Base-by-base conservation (phyloP, 1,140 invertebrate species). In the Eriosoma lanigerum region DNA sequence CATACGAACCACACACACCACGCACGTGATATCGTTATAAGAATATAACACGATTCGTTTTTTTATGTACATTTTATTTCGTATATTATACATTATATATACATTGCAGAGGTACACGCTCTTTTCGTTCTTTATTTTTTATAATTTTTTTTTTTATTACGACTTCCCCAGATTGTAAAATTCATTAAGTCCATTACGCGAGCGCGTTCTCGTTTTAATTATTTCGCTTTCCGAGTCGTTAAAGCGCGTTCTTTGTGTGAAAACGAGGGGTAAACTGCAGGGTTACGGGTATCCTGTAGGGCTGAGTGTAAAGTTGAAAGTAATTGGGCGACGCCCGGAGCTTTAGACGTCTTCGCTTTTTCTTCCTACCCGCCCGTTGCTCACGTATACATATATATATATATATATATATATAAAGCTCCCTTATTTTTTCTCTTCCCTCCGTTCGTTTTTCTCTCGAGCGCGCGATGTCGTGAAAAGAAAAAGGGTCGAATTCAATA, bases 321-420 rank as follows among this genome's bases (percentile, higher is more conserved):
- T 78, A 78, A 78, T 78, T 78, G 75, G 75, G 75, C 75, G 75
- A 78, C 75, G 75, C 75, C 75, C 75, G 75, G 54, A 78, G 75
- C 75, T 78, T 78, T 78, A 78, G 75, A 78, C 75, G 75, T 78
- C 75, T 78, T 78, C 75, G 75, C 68, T 72, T 72, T 62, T 72
- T 72, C 68, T 72, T 52, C 26, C 48, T 29, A 38, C 24, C 68
- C 17, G 17, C 1, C 24, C 66, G 66, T 21, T 15, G 32, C n/a
- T 44, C 52, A 3, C 54, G 32, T 38, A 38, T 38, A 38, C 32
- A 38, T 38, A 38, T 38, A 38, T 38, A 38, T 38, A 38, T 38
- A 38, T 38, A 38, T 38, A 38, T 38, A 38, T 38, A 38, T 38
- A 38, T 38, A 38, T 38, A 38, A 4, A 38, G 32, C 8, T 38